These are phyloP conservation scores for Puffinus mauretanicus DNA, from an alignment of 2,113 vertebrate species.

Conservation along the genomic window DNA sequence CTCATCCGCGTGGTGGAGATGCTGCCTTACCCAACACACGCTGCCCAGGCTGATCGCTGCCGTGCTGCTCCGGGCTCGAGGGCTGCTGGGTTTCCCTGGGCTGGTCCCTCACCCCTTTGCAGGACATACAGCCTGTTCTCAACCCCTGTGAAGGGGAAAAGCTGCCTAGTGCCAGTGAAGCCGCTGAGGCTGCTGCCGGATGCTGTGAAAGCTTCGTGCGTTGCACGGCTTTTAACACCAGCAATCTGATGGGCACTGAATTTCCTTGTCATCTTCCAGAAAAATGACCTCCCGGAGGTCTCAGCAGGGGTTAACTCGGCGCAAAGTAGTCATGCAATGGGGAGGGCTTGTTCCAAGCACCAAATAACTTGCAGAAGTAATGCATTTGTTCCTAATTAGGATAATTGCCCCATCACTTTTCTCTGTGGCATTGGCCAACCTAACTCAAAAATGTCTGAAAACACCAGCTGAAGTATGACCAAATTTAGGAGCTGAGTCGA, in stretches of 20 bases:
- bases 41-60: background rate
- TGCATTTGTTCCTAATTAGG: slow-evolving; percentile 69
- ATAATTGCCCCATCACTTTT: slow-evolving; percentile 67
- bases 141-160: background rate
- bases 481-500: slow-evolving; percentile 56
- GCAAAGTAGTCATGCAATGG: slow-evolving; percentile 25
- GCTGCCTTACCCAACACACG: background rate
- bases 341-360: slow-evolving; percentile 34
- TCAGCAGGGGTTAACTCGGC: slow-evolving; percentile 34
- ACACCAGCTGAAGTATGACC: slow-evolving; percentile 51
- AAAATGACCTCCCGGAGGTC: background rate
- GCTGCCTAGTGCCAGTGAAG: background rate
- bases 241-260: background rate
- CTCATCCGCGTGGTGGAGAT: background rate
- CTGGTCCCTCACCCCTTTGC: background rate
- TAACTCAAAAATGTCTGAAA: slow-evolving; percentile 28
- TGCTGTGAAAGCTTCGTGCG: fast-evolving
- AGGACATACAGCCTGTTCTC: background rate
- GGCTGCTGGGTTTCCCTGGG: background rate
- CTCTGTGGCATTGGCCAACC: slow-evolving; percentile 56
- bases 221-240: background rate
- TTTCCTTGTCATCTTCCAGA: background rate
- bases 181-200: background rate
- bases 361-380: slow-evolving; percentile 65
- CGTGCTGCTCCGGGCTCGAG: fast-evolving